These are phyloP conservation scores for Palloptera scutellata DNA, from an alignment of 2,888 invertebrate genomes.

Conservation along the genomic window DNA sequence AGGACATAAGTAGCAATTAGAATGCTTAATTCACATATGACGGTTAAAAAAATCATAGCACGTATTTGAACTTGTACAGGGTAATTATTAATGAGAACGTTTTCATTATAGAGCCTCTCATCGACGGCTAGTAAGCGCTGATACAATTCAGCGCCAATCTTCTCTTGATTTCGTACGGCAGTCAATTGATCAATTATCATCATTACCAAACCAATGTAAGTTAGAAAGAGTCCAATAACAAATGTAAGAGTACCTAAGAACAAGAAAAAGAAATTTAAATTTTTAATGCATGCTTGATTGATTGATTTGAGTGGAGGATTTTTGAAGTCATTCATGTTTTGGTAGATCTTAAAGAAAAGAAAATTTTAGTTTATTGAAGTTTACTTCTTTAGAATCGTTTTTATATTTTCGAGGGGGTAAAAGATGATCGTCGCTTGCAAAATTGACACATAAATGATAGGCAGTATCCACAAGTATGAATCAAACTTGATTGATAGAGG, in stretches of 20 bases:
- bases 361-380: too few species aligned
- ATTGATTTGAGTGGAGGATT: too few species aligned
- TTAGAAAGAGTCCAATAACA: conserved; percentile 62
- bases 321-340: too few species aligned
- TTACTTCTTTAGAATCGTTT: too few species aligned
- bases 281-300: background rate
- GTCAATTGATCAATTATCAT: conserved; percentile 61
- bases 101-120: conserved; percentile 55
- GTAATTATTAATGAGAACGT: conserved; percentile 53
- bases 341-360: too few species aligned
- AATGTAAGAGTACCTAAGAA: conserved; percentile 59
- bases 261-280: background rate
- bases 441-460: too few species aligned
- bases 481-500: too few species aligned
- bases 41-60: conserved; percentile 50
- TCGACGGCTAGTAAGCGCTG: conserved; percentile 59
- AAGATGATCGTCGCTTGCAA: too few species aligned
- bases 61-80: conserved; percentile 49
- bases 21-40: conserved; percentile 54
- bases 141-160: conserved; percentile 52
- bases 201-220: conserved; percentile 62
- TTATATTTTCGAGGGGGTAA: too few species aligned
- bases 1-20: conserved; percentile 49
- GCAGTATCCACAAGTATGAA: too few species aligned
- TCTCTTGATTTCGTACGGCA: conserved; percentile 57